Conservation (phyloP, 2,888 invertebrate genomes). For the Pyrrhosoma nymphula region DNA sequence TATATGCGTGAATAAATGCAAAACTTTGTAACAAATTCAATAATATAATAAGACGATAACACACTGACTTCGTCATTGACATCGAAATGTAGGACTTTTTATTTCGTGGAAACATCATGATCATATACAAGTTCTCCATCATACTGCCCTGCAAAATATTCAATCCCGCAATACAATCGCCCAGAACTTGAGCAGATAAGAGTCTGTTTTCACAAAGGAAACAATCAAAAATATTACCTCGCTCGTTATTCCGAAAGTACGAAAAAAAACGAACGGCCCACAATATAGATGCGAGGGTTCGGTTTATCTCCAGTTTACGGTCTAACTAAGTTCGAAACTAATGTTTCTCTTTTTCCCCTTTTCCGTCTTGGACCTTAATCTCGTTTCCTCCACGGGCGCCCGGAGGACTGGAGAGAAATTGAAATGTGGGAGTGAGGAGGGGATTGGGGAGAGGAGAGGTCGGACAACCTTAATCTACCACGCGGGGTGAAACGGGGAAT, state of each 20-base stretch:
- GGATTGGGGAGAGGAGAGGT: background rate
- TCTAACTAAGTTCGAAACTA: background rate
- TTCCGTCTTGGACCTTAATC: conserved; percentile 2
- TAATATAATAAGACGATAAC: no score
- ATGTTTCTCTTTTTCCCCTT: background rate
- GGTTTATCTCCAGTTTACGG: conserved; percentile 12
- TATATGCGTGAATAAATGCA: no score
- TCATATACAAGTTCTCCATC: background rate
- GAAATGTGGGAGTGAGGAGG: background rate
- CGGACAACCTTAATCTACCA: background rate
- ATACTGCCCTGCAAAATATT: background rate
- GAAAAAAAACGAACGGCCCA: background rate
- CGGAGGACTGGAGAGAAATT: background rate
- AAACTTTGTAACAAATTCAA: no score
- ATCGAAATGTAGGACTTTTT: no score
- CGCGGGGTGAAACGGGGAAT: background rate
- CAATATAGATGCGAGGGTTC: background rate
- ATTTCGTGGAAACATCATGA: background rate
- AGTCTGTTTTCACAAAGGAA: background rate
- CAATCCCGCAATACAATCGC: background rate
- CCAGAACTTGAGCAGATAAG: background rate
- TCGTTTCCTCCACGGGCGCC: background rate
- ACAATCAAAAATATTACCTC: background rate
- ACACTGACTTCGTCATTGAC: no score
- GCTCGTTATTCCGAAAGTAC: background rate